These are phyloP conservation scores for Rhinella marina DNA, from an alignment of 2,797 vertebrate genomes.

Conservation along the genomic window DNA sequence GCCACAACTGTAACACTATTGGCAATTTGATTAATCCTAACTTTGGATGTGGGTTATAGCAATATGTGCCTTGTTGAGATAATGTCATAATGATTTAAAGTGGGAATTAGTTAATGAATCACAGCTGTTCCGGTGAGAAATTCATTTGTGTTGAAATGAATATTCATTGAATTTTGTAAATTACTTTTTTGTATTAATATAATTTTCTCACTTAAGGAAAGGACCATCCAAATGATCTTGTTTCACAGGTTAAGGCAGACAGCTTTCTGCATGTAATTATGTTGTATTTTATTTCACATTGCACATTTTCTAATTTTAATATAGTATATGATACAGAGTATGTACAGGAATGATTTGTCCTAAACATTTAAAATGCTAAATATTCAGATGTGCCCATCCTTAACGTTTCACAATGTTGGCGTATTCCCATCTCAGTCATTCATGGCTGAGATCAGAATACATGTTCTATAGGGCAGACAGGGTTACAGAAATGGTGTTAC, in stretches of 20 bases:
- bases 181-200: constrained; percentile 64
- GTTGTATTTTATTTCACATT: not conserved
- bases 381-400: not conserved
- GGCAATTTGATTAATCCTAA: constrained; percentile 76
- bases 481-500: too few relatives aligned
- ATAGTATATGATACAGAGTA: too few relatives aligned
- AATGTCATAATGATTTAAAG: constrained; percentile 80
- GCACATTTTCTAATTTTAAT: not conserved
- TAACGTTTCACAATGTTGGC: too few relatives aligned
- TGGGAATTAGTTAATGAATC: constrained; percentile 80
- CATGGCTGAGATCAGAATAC: too few relatives aligned
- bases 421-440: too few relatives aligned
- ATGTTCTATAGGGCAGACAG: too few relatives aligned
- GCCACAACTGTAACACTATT: constrained; percentile 65
- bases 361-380: not conserved
- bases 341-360: not conserved
- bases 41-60: constrained; percentile 70
- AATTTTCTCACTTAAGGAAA: not conserved
- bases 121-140: constrained; percentile 81
- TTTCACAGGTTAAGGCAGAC: not conserved
- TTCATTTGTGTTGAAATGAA: constrained; percentile 73
- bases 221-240: not conserved
- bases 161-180: constrained; percentile 70
- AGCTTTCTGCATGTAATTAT: not conserved
- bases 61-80: constrained; percentile 71